Evolutionary conservation across 2,888 invertebrate species (phyloP).

Genomic region (Tetrapedia diversipes): DNA sequence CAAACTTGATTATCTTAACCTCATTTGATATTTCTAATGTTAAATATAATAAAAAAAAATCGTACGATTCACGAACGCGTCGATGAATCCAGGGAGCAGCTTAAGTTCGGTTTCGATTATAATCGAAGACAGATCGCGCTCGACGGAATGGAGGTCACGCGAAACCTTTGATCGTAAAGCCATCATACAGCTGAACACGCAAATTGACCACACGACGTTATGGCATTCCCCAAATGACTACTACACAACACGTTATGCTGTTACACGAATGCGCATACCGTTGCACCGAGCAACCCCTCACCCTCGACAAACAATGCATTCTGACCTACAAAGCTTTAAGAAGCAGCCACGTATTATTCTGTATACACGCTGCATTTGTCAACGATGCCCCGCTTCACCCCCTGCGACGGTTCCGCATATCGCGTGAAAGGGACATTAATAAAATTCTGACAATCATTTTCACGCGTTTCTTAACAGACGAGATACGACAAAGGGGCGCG

Average conservation of each 20-base stretch:
- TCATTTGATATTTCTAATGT: too few species aligned
- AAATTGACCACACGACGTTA: constrained; percentile 69
- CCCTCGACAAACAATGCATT: constrained; percentile 54
- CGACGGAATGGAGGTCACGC: constrained; percentile 44
- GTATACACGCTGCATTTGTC: constrained; percentile 21
- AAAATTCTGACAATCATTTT: not conserved
- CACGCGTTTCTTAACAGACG: not conserved
- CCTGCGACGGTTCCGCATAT: not conserved
- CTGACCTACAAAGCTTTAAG: constrained; percentile 53
- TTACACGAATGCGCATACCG: constrained; percentile 55
- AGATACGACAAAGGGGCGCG: not conserved
- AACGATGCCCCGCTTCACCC: not conserved
- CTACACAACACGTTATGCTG: constrained; percentile 61
- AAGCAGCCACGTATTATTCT: constrained; percentile 19
- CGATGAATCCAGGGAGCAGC: not conserved
- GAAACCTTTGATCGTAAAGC: constrained; percentile 53
- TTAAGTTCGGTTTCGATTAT: constrained; percentile 15
- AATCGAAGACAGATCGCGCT: constrained; percentile 43
- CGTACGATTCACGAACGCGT: too few species aligned
- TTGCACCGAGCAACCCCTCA: constrained; percentile 18
- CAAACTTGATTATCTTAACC: too few species aligned
- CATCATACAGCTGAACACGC: constrained; percentile 58
- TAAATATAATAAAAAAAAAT: too few species aligned
- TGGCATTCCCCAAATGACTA: constrained; percentile 69
- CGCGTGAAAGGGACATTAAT: not conserved